Evolutionary conservation across 2,888 invertebrate genomes (phyloP).

Genomic region (Drosophila anomelani): DNA sequence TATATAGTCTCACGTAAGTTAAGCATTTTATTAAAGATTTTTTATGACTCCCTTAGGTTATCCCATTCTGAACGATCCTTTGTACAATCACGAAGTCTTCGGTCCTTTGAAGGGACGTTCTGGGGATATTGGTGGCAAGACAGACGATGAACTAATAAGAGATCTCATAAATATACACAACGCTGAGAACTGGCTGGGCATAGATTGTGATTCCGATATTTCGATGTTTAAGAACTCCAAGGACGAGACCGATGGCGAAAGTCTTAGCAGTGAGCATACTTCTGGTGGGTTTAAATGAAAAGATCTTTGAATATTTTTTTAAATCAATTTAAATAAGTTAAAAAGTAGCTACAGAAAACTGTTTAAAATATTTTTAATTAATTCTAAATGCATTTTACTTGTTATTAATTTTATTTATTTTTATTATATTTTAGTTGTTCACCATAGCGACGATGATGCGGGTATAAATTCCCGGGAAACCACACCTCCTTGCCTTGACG

Average conservation of each 20-base stretch:
- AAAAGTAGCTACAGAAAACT: background rate
- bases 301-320: background rate
- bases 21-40: background rate
- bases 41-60: constrained; percentile 36
- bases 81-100: constrained; percentile 98
- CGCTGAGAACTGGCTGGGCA: constrained; percentile 96
- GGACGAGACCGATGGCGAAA: constrained; percentile 86
- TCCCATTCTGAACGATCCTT: constrained; percentile 98
- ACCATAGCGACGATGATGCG: constrained; percentile 87
- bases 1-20: no score
- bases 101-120: constrained; percentile 96
- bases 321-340: background rate
- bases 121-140: constrained; percentile 94
- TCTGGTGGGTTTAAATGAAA: constrained; percentile 49
- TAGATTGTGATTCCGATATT: constrained; percentile 94
- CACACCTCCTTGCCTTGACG: constrained; percentile 88
- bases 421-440: constrained; percentile 43
- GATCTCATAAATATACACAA: constrained; percentile 97
- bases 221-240: constrained; percentile 91
- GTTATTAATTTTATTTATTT: background rate
- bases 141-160: constrained; percentile 94
- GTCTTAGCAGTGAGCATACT: constrained; percentile 67
- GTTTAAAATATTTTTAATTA: no score
- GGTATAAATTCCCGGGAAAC: constrained; percentile 89
- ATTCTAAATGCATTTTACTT: no score